These are phyloP conservation scores for Tholera decimalis DNA, from an alignment of 2,888 invertebrate species.

Conservation along the genomic window DNA sequence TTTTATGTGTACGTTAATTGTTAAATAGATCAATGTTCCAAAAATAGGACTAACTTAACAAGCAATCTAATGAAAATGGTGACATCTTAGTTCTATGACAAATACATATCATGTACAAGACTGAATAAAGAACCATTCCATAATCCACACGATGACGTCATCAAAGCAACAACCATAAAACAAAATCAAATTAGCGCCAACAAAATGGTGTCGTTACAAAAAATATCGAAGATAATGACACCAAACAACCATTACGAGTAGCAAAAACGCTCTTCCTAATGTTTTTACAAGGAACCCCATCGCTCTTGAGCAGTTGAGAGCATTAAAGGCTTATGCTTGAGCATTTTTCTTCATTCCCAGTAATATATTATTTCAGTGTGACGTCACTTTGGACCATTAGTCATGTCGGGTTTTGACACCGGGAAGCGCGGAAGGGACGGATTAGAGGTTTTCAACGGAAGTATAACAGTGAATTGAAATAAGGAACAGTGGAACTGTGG, in stretches of 20 bases:
- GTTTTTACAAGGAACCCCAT: conserved; percentile 59
- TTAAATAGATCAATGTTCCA: too few species aligned
- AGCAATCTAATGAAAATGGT: too few species aligned
- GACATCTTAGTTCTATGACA: too few species aligned
- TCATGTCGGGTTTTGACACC: conserved; percentile 74
- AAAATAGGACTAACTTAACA: too few species aligned
- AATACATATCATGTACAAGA: too few species aligned
- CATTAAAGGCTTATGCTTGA: conserved; percentile 74
- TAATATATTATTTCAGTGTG: conserved; percentile 77
- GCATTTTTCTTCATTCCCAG: conserved; percentile 77
- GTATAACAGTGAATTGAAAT: conserved; percentile 51
- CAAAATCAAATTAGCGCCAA: conserved; percentile 52
- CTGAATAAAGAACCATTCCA: too few species aligned
- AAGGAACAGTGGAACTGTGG: conserved; percentile 36
- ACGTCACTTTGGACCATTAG: conserved; percentile 76
- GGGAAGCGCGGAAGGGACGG: conserved; percentile 55
- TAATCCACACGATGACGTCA: too few species aligned
- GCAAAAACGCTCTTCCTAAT: conserved; percentile 57
- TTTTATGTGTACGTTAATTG: too few species aligned
- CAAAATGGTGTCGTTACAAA: conserved; percentile 50
- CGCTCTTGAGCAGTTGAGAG: conserved; percentile 59
- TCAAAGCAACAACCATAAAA: too few species aligned
- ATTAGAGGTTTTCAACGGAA: conserved; percentile 46
- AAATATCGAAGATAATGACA: conserved; percentile 60
- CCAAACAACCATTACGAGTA: conserved; percentile 51